Base-by-base conservation (phyloP, 2,797 vertebrate species). In the Sus cebifrons region DNA sequence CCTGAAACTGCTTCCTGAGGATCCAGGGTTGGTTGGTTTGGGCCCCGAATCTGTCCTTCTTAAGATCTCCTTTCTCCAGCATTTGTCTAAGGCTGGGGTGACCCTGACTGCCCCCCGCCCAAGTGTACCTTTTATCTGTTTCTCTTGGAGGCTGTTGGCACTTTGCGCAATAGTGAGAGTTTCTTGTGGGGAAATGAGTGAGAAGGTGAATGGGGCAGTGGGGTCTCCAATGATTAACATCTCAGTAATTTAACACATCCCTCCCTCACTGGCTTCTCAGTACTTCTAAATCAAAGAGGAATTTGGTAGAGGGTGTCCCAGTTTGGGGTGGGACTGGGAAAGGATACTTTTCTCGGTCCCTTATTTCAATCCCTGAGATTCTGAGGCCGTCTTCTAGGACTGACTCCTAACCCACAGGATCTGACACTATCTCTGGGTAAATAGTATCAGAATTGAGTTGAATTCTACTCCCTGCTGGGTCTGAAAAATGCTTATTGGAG, bases 261-360 rank as follows among this genome's bases (percentile, higher is more conserved):
- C n/a, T 36, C 78, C 85, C 25, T 79, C 21, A 85, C 36, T n/a
- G 36, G 29, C 40, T 86, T 81, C 82, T 90, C 83, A 36, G 0
- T 91, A 62, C n/a, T 86, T 81, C 14, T 62, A 90, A 85, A 75
- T 27, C 27, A 40, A 75, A 91, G 68, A 91, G 58, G 54, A 74
- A 44, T 60, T 58, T 67, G 25, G 56, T 54, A 74, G 40, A 32
- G 1, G 40, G 23, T 75, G 18, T 88, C 70, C 64, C 32, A 10
- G 79, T 44, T 1, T 58, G 74, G 44, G n/a, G 17, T 82, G 36
- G 16, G 58, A 10, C 36, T 67, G 21, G 29, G 20, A 79, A 64
- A 58, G 54, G 68, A 68, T 8, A 58, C 27, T 89, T 87, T 86
- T 44, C 82, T 62, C 21, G 70, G 29, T 62, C n/a, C 18, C 7